Evolutionary conservation across 1,140 invertebrate genomes (phyloP), one percentile per base, ranked within the genome.

Genomic region (Drosophila eugracilis): DNA sequence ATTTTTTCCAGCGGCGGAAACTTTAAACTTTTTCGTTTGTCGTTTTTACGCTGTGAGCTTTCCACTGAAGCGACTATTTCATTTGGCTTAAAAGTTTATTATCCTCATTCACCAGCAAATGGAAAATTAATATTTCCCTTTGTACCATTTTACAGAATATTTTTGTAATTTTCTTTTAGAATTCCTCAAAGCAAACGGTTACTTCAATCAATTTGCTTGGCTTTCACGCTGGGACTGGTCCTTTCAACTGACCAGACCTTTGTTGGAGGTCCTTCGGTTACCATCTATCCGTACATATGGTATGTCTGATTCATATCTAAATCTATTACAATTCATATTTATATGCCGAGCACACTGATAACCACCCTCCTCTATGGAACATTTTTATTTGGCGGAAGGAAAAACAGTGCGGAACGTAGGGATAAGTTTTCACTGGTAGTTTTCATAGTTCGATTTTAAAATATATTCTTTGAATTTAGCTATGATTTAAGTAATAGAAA

Each of bases 291-390:
- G 24, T 55, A 44, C 49, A 65, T 62, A 70, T 26, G 26, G 5
- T 26, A 26, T 76, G 54, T 75, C 55, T 66, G 83, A 88, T 88
- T 80, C 84, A 58, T 70, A 89, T 88, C 83, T 75, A 73, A 88
- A 76, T 75, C 84, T 72, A 88, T 83, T 83, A 89, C 66, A 83
- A 89, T 78, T 88, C 83, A 83, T 89, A 84, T 84, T 88, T 75
- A 76, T 88, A 88, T 88, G 75, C 75, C 62, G 32, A 10, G 54
- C 62, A 69, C 74, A 74, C 55, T 57, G 45, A 44, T 19, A 59
- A 10, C 30, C 36, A 53, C 49, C 49, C 63, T 53, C 22, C 45
- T 15, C 21, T 7, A 14, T 14, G 21, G 15, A 7, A 17, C 4
- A 21, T 22, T 17, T 41, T 9, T 3, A 52, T 47, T 49, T 36